phyloP scores from a whole-genome alignment of 2,888 invertebrate genomes.

The Caenorhabditis angaria region DNA sequence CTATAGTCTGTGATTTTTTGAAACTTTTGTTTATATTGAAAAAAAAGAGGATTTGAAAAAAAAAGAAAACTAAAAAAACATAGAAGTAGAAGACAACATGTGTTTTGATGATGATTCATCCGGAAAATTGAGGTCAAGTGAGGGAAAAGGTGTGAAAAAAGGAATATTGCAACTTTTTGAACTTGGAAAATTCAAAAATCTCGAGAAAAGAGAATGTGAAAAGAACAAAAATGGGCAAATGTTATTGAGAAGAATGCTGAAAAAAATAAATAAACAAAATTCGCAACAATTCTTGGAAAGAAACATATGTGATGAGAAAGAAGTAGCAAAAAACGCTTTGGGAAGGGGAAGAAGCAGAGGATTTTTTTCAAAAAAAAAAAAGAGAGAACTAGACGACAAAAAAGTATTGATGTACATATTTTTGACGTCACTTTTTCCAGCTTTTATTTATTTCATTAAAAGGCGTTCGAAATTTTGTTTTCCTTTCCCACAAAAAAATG shows the following conservation, averaged over 20 bases:
- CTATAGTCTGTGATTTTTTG: too few relatives aligned
- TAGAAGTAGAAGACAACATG: background rate
- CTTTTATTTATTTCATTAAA: background rate
- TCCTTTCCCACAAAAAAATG: background rate
- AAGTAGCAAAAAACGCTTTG: conserved; percentile 20
- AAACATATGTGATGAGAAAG: background rate
- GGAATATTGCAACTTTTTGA: background rate
- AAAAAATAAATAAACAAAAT: background rate
- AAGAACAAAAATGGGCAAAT: background rate
- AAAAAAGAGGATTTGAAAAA: background rate
- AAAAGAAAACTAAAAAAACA: background rate
- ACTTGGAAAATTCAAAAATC: too few relatives aligned
- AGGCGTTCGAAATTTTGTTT: background rate
- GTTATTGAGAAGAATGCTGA: background rate
- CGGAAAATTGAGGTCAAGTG: conserved; percentile 3
- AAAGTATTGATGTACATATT: conserved; percentile 2
- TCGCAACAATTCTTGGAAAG: background rate
- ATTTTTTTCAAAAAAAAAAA: background rate
- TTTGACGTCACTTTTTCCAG: background rate
- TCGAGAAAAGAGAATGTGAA: too few relatives aligned
- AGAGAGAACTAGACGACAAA: conserved; percentile 4
- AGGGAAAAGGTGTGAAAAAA: conserved; percentile 10
- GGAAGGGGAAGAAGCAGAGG: conserved; percentile 8
- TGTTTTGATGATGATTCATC: conserved; percentile 1
- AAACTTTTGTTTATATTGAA: too few relatives aligned